A percentile compares a stretch with the other conserved stretches of the same genome.
Evolutionary conservation across 2,113 vertebrate genomes (phyloP).

Genomic region (Alligator mississippiensis): DNA sequence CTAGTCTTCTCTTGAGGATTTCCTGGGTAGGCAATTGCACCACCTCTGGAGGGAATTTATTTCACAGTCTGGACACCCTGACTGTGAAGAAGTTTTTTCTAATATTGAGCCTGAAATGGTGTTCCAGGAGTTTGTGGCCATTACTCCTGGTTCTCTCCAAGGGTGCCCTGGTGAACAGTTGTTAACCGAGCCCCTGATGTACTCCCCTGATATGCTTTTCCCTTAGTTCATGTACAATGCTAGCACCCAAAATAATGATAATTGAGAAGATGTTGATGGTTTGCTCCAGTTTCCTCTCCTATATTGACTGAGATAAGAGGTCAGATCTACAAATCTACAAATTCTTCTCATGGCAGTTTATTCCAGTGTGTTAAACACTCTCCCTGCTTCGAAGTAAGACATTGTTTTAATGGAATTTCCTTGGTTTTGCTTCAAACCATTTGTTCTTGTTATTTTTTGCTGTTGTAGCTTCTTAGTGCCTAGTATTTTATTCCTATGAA

Average conservation of each 20-base stretch:
- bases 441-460: neutral
- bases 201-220: no score
- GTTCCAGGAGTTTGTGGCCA: no score
- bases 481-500: neutral
- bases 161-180: no score
- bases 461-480: neutral
- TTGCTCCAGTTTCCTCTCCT: neutral
- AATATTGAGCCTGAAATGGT: no score
- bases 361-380: neutral
- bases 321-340: neutral
- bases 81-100: no score
- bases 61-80: no score
- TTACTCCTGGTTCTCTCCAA: no score
- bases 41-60: no score
- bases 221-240: neutral
- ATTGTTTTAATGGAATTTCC: neutral
- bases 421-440: neutral
- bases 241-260: neutral
- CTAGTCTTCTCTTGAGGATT: no score
- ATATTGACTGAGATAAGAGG: neutral
- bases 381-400: neutral
- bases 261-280: neutral
- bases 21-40: no score
- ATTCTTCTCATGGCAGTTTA: neutral
- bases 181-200: no score